Evolutionary conservation across 1,140 invertebrate genomes (phyloP).

Genomic region (Manduca sexta): DNA sequence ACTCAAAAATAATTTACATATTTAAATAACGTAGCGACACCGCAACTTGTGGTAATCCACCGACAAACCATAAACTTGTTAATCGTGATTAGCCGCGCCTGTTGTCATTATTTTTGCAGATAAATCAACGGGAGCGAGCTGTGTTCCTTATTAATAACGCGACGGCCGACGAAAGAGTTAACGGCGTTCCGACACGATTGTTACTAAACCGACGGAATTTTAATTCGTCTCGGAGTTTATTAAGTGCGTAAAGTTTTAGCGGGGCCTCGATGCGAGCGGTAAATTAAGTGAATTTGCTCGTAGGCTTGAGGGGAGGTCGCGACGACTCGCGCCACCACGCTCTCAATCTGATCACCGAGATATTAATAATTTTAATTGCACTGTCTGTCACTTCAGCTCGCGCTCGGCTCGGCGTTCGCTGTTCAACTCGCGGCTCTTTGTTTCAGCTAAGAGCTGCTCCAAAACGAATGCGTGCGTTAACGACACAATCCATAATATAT

Average conservation of each 20-base stretch:
- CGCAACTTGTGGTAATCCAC: conserved; percentile 21
- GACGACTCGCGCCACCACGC: conserved; percentile 4
- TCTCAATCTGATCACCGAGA: conserved; percentile 39
- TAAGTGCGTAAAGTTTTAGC: conserved; percentile 68
- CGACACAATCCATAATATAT: conserved; percentile 12
- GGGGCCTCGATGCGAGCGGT: conserved; percentile 40
- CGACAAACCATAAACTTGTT: conserved; percentile 33
- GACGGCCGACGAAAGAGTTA: conserved; percentile 45
- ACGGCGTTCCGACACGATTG: conserved; percentile 54
- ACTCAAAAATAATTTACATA: conserved; percentile 65
- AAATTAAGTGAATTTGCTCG: conserved; percentile 64
- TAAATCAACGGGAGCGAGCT: conserved; percentile 33
- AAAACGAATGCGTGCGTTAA: conserved; percentile 12
- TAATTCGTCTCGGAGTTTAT: conserved; percentile 65
- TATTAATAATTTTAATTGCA: conserved; percentile 40
- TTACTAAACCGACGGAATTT: conserved; percentile 66
- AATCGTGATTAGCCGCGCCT: conserved; percentile 36
- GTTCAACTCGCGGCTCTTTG: neutral
- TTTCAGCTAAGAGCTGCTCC: conserved; percentile 23
- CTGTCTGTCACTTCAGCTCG: conserved; percentile 10
- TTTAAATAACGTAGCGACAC: conserved; percentile 44
- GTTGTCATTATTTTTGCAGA: conserved; percentile 46
- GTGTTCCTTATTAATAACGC: conserved; percentile 54
- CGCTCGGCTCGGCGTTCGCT: neutral
- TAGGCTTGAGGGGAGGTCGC: conserved; percentile 28